Conservation (phyloP, 1,140 invertebrate genomes). For the Drosophila teissieri region DNA sequence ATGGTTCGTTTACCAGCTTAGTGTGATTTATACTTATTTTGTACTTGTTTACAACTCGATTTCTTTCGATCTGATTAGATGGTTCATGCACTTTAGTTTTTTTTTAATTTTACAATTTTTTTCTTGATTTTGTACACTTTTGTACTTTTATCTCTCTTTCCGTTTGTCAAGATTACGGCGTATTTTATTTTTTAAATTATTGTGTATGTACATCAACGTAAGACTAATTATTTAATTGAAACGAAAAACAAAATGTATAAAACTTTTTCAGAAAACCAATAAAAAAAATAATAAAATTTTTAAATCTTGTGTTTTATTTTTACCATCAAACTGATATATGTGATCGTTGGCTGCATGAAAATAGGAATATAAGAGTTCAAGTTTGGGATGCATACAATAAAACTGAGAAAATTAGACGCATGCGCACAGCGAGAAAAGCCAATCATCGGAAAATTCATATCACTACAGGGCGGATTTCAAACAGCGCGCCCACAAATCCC, state of each 20-base stretch:
- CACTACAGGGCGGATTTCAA: neutral
- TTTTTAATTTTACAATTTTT: slow-evolving; percentile 48
- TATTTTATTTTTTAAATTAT: slow-evolving; percentile 76
- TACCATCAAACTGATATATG: no score
- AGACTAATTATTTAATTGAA: slow-evolving; percentile 82
- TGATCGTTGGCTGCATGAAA: no score
- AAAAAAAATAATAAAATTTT: slow-evolving; percentile 83
- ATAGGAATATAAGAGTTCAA: neutral
- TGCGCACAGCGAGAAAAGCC: neutral
- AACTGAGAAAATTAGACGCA: neutral
- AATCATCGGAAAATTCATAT: no score
- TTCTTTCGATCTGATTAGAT: slow-evolving; percentile 3
- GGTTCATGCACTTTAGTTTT: slow-evolving; percentile 21
- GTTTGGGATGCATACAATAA: neutral
- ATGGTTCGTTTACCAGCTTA: slow-evolving; percentile 39
- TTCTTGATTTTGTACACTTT: slow-evolving; percentile 26
- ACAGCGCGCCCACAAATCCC: neutral
- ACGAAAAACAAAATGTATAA: slow-evolving; percentile 56
- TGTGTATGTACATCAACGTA: slow-evolving; percentile 80
- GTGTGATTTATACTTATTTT: slow-evolving; percentile 48
- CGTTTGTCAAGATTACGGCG: slow-evolving; percentile 57
- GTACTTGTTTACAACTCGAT: slow-evolving; percentile 43
- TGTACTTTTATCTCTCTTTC: slow-evolving; percentile 45
- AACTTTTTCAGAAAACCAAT: slow-evolving; percentile 69
- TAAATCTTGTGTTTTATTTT: slow-evolving; percentile 11